Evolutionary conservation across 2,113 vertebrate genomes (phyloP), one percentile per base, ranked within the genome.

Genomic region (Aphyosemion australe): DNA sequence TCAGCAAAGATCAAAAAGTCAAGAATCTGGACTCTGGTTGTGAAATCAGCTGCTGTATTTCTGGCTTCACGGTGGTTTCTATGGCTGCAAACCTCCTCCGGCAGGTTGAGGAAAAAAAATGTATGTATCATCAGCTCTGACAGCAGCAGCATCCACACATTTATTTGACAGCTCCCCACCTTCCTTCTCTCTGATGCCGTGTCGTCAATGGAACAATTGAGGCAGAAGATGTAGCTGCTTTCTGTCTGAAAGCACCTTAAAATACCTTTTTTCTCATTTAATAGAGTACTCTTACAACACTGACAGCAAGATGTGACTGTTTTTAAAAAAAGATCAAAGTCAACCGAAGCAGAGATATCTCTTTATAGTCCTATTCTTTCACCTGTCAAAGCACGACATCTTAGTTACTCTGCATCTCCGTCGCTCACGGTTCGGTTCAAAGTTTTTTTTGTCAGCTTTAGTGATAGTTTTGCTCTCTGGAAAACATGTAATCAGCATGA

Each of bases 311-410:
- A n/a, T 57, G 16, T 12, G 54, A 11, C 16, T 58, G 14, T 43
- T 67, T 41, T 60, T 32, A 8, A 31, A 26, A 42, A 18, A 60
- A 16, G 31, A 47, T 47, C 16, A 34, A 60, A 19, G 43, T 47
- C 21, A 47, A 18, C 57, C 46, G 21, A n/a, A 46, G 9, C 14
- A 12, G 21, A 59, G 5, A 46, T 46, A 3, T 46, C 21, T 34
- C 37, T 49, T 42, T 46, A 19, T 14, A 20, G 11, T 12, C 21
- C 21, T 18, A 12, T 42, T 57, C 2, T 26, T 57, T 49, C 54
- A 19, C 15, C 39, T 42, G 46, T 57, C 65, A 50, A 32, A 68
- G 8, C n/a, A 3, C 32, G 18, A 48, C 26, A 50, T 68, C 65
- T 37, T 67, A 26, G 11, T 67, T 67, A 20, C 31, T 12, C 18